A percentile compares a stretch with the other conserved stretches of the same genome.
These are phyloP conservation scores for Parelbella ahira DNA, from an alignment of 2,888 invertebrate species.

Conservation along the genomic window DNA sequence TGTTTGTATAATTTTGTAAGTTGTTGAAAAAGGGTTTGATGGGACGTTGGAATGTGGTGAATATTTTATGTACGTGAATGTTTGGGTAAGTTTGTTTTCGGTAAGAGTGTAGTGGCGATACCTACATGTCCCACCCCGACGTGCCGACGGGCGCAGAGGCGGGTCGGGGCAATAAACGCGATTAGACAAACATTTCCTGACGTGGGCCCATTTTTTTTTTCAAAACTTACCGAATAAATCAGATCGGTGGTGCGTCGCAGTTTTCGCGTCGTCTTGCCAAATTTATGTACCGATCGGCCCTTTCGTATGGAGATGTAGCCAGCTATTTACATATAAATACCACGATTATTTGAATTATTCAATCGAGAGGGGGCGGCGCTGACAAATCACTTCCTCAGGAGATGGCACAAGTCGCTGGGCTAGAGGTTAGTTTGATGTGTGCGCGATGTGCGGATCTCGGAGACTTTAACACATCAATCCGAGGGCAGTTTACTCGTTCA, in stretches of 20 bases:
- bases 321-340: constrained; percentile 81
- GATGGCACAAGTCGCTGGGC: constrained; percentile 72
- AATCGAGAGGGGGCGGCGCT: constrained; percentile 80
- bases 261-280: constrained; percentile 77
- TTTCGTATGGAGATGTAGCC: constrained; percentile 80
- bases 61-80: too few relatives aligned
- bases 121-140: constrained; percentile 43
- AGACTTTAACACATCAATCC: constrained; percentile 7
- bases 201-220: constrained; percentile 72
- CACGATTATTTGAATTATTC: constrained; percentile 82
- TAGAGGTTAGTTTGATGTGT: constrained; percentile 64
- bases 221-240: constrained; percentile 78
- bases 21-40: too few relatives aligned
- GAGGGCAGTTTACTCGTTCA: too few relatives aligned
- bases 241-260: constrained; percentile 77
- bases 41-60: too few relatives aligned
- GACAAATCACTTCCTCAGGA: constrained; percentile 80
- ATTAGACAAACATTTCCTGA: constrained; percentile 80
- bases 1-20: too few relatives aligned
- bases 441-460: constrained; percentile 41
- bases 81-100: too few relatives aligned
- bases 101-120: constrained; percentile 29
- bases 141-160: constrained; percentile 60
- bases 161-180: constrained; percentile 71
- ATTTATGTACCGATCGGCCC: constrained; percentile 81